Base-by-base conservation (phyloP, 2,113 vertebrate species). In the Maccullochella peelii region DNA sequence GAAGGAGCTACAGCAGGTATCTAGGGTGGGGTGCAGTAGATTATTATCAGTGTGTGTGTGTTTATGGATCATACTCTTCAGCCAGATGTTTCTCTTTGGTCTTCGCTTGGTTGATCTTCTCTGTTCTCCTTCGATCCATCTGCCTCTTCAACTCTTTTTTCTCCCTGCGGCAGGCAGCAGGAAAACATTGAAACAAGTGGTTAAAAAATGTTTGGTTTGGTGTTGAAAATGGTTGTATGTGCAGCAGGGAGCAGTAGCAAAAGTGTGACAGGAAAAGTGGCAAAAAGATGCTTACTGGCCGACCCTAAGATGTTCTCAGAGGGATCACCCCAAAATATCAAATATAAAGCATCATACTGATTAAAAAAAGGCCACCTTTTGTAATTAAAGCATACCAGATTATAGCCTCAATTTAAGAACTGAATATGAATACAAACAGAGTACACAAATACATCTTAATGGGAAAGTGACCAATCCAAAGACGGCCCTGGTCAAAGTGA, bases 51-150 rank as follows among this genome's bases (percentile, higher is more conserved):
- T 47, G 21, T 44, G 54, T 47, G 21, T 44, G 54, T 36, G 9
- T 52, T 9, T 40, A 40, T 83, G 67, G 58, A 49, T 96, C 97
- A 83, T 93, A 99, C 98, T 99, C 98, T 91, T 99, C 98, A 87
- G 98, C 97, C 89, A 99, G 96, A 89, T 97, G 97, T 94, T 98
- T 99, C 93, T 99, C 98, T 95, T 98, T 99, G 23, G 97, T 98
- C 92, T 98, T 99, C 0, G 97, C 97, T 92, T 99, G 97, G 75
- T 96, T 98, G 91, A 99, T 97, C 93, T 99, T 99, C 91, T 99
- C 98, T 61, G 98, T 98, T 86, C 98, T 97, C 91, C 98, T 97
- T 91, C 97, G 98, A 93, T 99, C 98, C 98, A 99, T 99, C 94
- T 97, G 98, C 91, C 97, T 97, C 91, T 99, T 99, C 87, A 99